phyloP scores from a whole-genome alignment of 2,888 invertebrate genomes.

The Andrena praecox region DNA sequence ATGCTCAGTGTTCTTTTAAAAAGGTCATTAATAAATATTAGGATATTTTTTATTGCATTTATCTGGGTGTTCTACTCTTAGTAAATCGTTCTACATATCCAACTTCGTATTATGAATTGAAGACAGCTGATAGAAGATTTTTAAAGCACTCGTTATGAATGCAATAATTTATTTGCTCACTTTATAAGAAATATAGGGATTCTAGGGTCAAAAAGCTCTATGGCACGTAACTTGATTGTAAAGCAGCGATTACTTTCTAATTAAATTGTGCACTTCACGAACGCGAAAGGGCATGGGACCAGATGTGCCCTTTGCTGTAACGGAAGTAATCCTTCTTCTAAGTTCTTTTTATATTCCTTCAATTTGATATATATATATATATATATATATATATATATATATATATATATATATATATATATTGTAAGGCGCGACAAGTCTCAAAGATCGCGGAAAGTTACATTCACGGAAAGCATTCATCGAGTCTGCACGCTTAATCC shows the following conservation, averaged over 20 bases:
- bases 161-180: no score
- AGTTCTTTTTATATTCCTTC: slow-evolving; percentile 12
- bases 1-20: no score
- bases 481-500: neutral
- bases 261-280: slow-evolving; percentile 10
- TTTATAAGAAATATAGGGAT: no score
- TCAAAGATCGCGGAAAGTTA: neutral
- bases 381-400: neutral
- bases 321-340: neutral
- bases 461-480: neutral
- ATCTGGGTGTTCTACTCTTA: no score
- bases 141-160: no score
- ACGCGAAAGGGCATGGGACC: neutral
- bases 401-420: no score
- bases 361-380: neutral
- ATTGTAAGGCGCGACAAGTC: neutral
- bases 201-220: neutral
- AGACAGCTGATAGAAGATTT: no score
- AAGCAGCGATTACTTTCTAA: neutral
- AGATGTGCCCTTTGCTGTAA: neutral
- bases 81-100: no score
- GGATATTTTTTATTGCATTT: no score
- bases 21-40: no score
- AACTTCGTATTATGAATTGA: no score
- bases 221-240: no score